Base-by-base conservation (phyloP, 2,888 invertebrate species). In the Drosophila borborema region DNA sequence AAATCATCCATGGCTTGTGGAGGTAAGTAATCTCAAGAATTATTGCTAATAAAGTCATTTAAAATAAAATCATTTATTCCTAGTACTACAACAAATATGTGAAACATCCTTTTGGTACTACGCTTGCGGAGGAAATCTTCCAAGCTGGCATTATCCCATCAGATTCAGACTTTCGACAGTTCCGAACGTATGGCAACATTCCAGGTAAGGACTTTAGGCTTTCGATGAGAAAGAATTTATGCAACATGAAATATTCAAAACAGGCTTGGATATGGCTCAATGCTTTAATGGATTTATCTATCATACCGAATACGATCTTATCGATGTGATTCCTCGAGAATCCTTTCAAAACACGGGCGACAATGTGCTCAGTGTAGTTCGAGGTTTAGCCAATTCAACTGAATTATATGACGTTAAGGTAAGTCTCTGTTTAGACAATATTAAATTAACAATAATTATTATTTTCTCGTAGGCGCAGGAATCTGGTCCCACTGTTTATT, bases 181-280 rank as follows among this genome's bases (percentile, higher is more conserved):
- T 96, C 95, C 16, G 70, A 71, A 60, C 40, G 64, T 78, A 38
- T 36, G 54, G 54, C 23, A 54, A 54, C 9, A 54, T 54, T 2
- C 77, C 78, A 49, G 77, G 77, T 74, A 54, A 34, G 34, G 1
- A 6, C 95, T 2, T 36, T 14, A 5, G 9, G 34, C 2, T 58
- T 14, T 0, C 10, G 2, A 45, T 34, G 0, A 31, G 2, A 16
- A 16, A 9, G 8, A 36, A 36, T 0, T 4, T 14, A 20, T 36
- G 1, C 14, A 36, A 0, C 51, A 51, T 34, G 1, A 51, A 51
- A 7, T 36, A 23, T 14, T 34, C 6, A 3, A 16, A 14, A 41
- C 95, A 82, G 97, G 97, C 14, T 91, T 97, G 38, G 97, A 97
- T 92, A 94, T 97, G 81, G 97, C 96, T 0, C 96, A 96, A 90